Conservation (phyloP, 2,888 invertebrate species). For the Diploptera punctata region DNA sequence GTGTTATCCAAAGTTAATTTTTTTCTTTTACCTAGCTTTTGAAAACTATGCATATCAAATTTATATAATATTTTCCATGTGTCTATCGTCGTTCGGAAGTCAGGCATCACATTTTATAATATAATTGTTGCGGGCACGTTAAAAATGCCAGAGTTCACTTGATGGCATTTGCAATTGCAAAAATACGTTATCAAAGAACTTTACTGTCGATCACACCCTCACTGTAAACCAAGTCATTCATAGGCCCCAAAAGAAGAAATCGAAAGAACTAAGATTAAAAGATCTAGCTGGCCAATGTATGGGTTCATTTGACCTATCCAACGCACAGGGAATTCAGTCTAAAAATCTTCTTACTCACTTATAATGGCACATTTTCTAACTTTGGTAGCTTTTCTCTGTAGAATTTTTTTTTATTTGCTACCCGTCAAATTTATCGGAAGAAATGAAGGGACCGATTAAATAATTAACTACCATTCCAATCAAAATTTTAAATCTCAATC, state of each 20-base stretch:
- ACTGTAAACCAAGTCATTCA: neutral
- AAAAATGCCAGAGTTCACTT: neutral
- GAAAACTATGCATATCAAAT: neutral
- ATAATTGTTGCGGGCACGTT: neutral
- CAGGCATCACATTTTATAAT: neutral
- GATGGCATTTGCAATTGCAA: neutral
- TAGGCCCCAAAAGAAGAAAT: neutral
- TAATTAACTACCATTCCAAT: neutral
- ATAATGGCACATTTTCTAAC: neutral
- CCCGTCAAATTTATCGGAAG: neutral
- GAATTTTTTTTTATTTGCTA: neutral
- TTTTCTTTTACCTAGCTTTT: too few species aligned
- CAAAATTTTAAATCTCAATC: neutral
- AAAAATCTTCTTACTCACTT: neutral
- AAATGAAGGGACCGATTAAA: neutral
- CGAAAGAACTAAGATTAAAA: neutral
- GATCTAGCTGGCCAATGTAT: too few species aligned
- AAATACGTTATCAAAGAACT: neutral
- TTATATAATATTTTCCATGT: too few species aligned
- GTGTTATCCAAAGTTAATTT: too few species aligned
- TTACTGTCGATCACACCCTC: neutral
- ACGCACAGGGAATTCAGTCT: neutral
- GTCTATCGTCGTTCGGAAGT: too few species aligned
- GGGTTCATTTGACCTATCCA: neutral
- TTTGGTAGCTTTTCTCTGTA: neutral